These are phyloP conservation scores for Resseliella maxima DNA, from an alignment of 2,888 invertebrate genomes.

Conservation along the genomic window DNA sequence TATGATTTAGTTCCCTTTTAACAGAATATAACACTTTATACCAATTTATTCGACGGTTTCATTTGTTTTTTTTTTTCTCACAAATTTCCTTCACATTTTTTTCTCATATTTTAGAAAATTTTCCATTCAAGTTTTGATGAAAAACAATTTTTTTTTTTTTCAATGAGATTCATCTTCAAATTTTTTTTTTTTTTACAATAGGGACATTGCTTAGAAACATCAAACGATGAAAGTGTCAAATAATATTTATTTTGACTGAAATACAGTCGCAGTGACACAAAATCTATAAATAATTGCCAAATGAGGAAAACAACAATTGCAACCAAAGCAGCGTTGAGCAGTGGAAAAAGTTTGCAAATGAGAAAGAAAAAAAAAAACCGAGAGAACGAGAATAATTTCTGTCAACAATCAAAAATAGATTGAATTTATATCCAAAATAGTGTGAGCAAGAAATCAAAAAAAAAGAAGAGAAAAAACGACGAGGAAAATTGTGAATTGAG, in stretches of 20 bases:
- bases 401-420: slow-evolving; percentile 55
- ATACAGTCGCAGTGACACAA: slow-evolving; percentile 15
- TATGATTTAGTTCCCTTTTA: background rate
- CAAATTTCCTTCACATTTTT: too few species aligned
- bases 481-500: background rate
- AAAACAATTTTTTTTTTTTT: background rate
- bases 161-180: too few species aligned
- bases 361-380: background rate
- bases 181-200: too few species aligned
- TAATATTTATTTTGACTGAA: too few species aligned
- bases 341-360: background rate
- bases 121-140: background rate
- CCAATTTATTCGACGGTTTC: background rate
- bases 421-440: slow-evolving; percentile 36
- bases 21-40: too few species aligned
- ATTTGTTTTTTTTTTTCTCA: too few species aligned
- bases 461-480: background rate
- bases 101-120: background rate
- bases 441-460: background rate
- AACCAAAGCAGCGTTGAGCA: background rate
- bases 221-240: background rate
- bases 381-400: background rate
- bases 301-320: slow-evolving; percentile 17
- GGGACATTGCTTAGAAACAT: background rate
- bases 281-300: slow-evolving; percentile 55